phyloP scores from a whole-genome alignment of 2,888 invertebrate genomes.

The Trilocha varians region DNA sequence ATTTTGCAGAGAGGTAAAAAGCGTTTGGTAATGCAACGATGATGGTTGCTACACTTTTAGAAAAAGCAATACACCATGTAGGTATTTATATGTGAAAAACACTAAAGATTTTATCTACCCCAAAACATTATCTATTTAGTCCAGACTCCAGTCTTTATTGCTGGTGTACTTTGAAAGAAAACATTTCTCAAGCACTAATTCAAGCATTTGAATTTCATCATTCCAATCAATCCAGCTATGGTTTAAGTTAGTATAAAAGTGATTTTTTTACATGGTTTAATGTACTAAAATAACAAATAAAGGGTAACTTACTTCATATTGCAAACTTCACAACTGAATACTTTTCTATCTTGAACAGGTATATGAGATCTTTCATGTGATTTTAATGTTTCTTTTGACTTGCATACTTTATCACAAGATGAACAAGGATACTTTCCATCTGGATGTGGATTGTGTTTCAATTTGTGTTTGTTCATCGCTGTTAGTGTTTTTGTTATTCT shows the following conservation, averaged over 20 bases:
- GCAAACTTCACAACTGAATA: conserved; percentile 64
- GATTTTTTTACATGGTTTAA: neutral
- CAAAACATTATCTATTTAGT: neutral
- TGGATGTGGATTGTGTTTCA: conserved; percentile 68
- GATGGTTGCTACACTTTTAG: no score
- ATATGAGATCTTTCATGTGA: conserved; percentile 68
- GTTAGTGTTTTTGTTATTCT: conserved; percentile 59
- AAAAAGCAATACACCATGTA: no score
- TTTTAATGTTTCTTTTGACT: conserved; percentile 59
- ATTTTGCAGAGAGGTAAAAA: no score
- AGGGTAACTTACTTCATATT: conserved; percentile 59
- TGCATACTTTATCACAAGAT: conserved; percentile 63
- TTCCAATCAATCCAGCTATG: no score
- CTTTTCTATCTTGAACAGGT: conserved; percentile 67
- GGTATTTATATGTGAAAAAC: no score
- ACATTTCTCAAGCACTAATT: no score
- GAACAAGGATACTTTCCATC: conserved; percentile 60
- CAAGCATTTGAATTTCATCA: no score
- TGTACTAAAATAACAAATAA: neutral
- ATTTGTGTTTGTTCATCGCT: conserved; percentile 63
- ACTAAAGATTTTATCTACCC: neutral
- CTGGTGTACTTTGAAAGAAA: no score
- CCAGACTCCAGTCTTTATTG: conserved; percentile 1
- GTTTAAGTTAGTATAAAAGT: no score
- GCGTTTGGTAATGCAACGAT: no score